A percentile compares a stretch with the other conserved stretches of the same genome.
These are phyloP conservation scores for Malthinus flaveolus DNA, from an alignment of 2,888 invertebrate species.

Conservation along the genomic window DNA sequence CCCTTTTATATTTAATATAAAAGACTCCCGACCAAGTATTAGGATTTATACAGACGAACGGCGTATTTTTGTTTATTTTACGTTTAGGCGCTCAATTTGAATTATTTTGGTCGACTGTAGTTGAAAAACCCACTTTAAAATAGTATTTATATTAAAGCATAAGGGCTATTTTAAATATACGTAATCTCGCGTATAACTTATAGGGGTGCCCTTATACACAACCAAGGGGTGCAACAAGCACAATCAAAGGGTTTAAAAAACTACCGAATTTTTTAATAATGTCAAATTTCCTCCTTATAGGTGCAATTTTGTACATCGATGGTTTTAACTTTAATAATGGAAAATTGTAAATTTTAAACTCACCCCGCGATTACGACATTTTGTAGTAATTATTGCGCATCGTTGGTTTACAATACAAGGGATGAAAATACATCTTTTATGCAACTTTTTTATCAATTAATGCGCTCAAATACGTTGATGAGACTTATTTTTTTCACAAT, in stretches of 20 bases:
- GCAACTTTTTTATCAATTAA: too few species aligned
- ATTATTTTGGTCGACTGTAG: slow-evolving; percentile 19
- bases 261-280: slow-evolving; percentile 35
- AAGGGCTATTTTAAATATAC: slow-evolving; percentile 41
- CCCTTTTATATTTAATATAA: slow-evolving; percentile 34
- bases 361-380: slow-evolving; percentile 5
- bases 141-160: slow-evolving; percentile 37
- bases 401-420: not conserved
- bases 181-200: slow-evolving; percentile 32
- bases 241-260: slow-evolving; percentile 25
- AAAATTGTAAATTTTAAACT: not conserved
- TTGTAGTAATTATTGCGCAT: slow-evolving; percentile 9
- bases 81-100: not conserved
- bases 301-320: slow-evolving; percentile 28
- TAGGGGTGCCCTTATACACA: slow-evolving; percentile 37
- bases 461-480: too few species aligned
- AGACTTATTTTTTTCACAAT: too few species aligned
- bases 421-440: too few species aligned
- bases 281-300: slow-evolving; percentile 32
- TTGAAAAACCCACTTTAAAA: slow-evolving; percentile 36
- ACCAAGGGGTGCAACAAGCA: slow-evolving; percentile 17
- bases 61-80: not conserved
- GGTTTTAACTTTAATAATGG: slow-evolving; percentile 11
- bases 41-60: slow-evolving; percentile 30
- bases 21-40: slow-evolving; percentile 29